A percentile compares a stretch with the other conserved stretches of the same genome.
Evolutionary conservation across 1,140 invertebrate genomes (phyloP).

Genomic region (Lithobius niger): DNA sequence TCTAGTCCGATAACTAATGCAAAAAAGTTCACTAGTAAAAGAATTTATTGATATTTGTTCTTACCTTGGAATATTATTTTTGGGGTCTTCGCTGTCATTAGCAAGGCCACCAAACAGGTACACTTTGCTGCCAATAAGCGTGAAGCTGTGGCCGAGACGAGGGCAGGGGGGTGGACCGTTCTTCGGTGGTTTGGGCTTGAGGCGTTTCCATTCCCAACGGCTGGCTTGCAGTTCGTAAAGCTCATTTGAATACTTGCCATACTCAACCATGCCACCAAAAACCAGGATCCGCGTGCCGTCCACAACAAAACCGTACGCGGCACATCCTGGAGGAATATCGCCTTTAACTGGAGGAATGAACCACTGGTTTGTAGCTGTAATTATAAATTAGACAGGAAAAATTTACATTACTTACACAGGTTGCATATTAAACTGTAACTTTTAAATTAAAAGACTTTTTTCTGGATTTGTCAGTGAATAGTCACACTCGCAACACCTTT

Average conservation of each 20-base stretch:
- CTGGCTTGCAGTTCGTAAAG: constrained; percentile 91
- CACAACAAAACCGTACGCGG: constrained; percentile 95
- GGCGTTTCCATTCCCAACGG: constrained; percentile 94
- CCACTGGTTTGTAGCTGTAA: constrained; percentile 86
- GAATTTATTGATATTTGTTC: too few species aligned
- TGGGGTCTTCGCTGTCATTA: constrained; percentile 94
- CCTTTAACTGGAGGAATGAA: constrained; percentile 96
- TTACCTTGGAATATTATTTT: constrained; percentile 94
- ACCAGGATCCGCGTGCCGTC: constrained; percentile 90
- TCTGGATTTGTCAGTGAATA: too few species aligned
- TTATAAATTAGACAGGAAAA: too few species aligned
- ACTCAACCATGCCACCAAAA: constrained; percentile 99
- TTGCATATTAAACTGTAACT: too few species aligned
- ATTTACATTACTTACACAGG: too few species aligned
- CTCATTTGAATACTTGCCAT: constrained; percentile 98
- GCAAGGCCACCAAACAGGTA: constrained; percentile 95
- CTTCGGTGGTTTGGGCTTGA: constrained; percentile 77
- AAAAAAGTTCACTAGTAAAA: too few species aligned
- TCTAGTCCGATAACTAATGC: too few species aligned
- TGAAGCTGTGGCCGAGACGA: constrained; percentile 92
- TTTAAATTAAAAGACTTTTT: too few species aligned
- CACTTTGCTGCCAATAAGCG: constrained; percentile 82
- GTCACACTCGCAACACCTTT: too few species aligned
- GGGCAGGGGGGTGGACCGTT: constrained; percentile 74
- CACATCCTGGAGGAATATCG: constrained; percentile 95